Percentiles rank a stretch among this genome's conserved stretches.
Conservation (phyloP, 2,888 invertebrate genomes). For the Plemyria rubiginata region DNA sequence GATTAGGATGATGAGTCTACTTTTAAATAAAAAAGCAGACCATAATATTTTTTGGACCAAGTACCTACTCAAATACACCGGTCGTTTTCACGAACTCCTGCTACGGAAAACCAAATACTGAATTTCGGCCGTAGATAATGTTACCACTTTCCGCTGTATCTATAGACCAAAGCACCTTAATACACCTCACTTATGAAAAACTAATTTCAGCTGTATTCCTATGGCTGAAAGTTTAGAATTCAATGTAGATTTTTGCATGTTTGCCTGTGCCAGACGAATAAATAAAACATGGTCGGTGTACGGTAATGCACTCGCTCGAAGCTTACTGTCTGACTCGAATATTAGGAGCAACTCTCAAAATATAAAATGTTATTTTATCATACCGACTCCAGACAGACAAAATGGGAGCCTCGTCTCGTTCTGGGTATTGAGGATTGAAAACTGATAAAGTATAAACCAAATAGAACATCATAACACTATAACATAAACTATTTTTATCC, state of each 20-base stretch:
- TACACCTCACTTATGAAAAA: slow-evolving; percentile 28
- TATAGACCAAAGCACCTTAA: slow-evolving; percentile 42
- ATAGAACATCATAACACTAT: neutral
- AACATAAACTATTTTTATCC: neutral
- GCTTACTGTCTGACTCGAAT: slow-evolving; percentile 51
- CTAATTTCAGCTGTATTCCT: slow-evolving; percentile 27
- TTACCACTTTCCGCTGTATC: slow-evolving; percentile 63
- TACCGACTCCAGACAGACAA: slow-evolving; percentile 37
- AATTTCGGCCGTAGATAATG: slow-evolving; percentile 71
- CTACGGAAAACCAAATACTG: slow-evolving; percentile 48
- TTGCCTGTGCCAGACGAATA: slow-evolving; percentile 60
- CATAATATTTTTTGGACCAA: slow-evolving; percentile 43
- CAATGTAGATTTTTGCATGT: slow-evolving; percentile 21
- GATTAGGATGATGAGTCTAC: neutral
- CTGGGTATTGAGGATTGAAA: slow-evolving; percentile 34
- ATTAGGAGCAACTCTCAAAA: slow-evolving; percentile 47
- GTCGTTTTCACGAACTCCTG: slow-evolving; percentile 41
- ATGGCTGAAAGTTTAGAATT: slow-evolving; percentile 22
- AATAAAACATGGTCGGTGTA: slow-evolving; percentile 64
- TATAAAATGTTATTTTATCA: slow-evolving; percentile 48
- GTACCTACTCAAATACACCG: slow-evolving; percentile 48
- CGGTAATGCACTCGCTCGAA: slow-evolving; percentile 67
- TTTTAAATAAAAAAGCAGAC: slow-evolving; percentile 16
- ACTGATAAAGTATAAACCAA: slow-evolving; percentile 8
- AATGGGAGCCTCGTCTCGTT: slow-evolving; percentile 30